A percentile compares a stretch with the other conserved stretches of the same genome.
These are phyloP conservation scores for Heliothis peltigera DNA, from an alignment of 2,888 invertebrate genomes.

Conservation along the genomic window DNA sequence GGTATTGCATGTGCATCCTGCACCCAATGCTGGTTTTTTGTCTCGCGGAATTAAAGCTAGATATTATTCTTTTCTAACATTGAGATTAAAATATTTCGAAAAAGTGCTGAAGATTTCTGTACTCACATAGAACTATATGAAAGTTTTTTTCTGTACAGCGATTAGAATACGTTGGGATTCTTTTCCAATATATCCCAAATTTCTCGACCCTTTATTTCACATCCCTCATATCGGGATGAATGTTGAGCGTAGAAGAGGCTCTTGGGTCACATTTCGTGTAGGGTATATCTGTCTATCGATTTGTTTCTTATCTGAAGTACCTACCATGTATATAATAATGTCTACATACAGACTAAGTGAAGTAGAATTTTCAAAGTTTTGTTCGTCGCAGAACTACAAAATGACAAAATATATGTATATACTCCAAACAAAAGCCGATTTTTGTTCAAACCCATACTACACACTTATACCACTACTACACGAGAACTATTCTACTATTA, in stretches of 20 bases:
- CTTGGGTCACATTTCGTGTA: constrained; percentile 42
- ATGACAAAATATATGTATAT: neutral
- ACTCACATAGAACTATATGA: neutral
- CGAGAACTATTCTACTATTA: neutral
- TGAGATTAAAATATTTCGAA: too few species aligned
- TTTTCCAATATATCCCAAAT: constrained; percentile 22
- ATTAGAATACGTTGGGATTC: neutral
- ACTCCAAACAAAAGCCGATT: neutral
- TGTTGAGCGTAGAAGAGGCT: constrained; percentile 37
- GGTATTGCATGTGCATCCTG: too few species aligned
- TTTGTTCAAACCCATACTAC: too few species aligned
- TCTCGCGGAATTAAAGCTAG: too few species aligned
- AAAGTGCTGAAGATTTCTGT: too few species aligned
- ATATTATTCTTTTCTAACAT: too few species aligned
- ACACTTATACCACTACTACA: too few species aligned
- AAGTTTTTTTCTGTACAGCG: neutral
- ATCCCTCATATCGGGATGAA: constrained; percentile 11
- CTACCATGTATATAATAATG: neutral
- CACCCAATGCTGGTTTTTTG: too few species aligned
- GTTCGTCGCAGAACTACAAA: neutral
- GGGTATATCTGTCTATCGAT: constrained; percentile 44
- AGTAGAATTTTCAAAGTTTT: constrained; percentile 2
- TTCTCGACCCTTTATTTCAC: constrained; percentile 39
- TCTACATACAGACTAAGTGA: constrained; percentile 5
- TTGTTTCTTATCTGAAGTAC: constrained; percentile 29